These are phyloP conservation scores for Magallana gigas DNA, from an alignment of 1,140 invertebrate genomes.

Conservation along the genomic window DNA sequence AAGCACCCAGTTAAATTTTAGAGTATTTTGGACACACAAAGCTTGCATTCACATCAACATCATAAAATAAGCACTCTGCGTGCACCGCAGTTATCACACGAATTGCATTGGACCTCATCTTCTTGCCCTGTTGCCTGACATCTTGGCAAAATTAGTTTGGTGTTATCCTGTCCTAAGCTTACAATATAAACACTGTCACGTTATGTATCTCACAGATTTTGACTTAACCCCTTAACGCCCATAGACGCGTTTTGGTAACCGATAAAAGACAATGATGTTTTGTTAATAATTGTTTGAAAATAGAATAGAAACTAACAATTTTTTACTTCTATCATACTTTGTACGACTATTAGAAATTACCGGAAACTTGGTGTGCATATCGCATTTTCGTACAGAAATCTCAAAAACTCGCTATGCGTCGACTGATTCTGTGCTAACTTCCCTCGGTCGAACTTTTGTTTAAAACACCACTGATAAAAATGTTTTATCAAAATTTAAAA, in stretches of 20 bases:
- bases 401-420: neutral
- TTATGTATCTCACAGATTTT: too few species aligned
- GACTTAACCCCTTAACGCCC: too few species aligned
- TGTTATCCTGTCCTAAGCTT: too few species aligned
- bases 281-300: neutral
- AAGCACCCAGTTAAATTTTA: too few species aligned
- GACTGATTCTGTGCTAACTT: neutral
- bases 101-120: too few species aligned
- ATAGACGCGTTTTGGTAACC: neutral
- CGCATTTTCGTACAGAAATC: neutral
- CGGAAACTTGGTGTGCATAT: neutral
- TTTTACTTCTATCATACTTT: neutral
- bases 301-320: neutral
- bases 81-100: too few species aligned
- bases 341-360: neutral
- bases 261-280: neutral
- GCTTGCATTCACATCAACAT: too few species aligned
- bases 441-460: neutral
- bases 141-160: too few species aligned
- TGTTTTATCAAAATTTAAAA: neutral
- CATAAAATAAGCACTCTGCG: too few species aligned
- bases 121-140: too few species aligned
- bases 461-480: neutral
- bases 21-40: too few species aligned
- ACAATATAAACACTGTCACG: too few species aligned